Base-by-base conservation (phyloP, 2,113 vertebrate genomes). In the Ciconia stormi region DNA sequence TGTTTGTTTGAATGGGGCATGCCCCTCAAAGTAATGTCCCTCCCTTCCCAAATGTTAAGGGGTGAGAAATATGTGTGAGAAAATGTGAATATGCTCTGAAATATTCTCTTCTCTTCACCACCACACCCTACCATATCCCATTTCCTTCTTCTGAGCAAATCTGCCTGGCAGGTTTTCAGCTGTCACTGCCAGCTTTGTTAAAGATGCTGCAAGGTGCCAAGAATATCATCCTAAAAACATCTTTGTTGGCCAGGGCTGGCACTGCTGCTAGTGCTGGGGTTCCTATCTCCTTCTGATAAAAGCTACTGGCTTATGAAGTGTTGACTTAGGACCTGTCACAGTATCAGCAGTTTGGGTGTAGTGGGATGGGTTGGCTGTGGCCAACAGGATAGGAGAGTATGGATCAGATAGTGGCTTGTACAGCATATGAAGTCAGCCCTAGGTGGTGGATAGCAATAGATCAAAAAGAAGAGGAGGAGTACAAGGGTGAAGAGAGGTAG, bases 71-170 rank as follows among this genome's bases (percentile, higher is more conserved):
- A 72, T 1, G 22, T 66, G 59, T 95, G 78, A 94, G 95, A 96
- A 94, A 89, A 83, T 70, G 16, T 0, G 34, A 94, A 81, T 92
- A 47, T 55, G 42, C 26, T 86, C 76, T 47, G 59, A 89, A 95
- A 86, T 74, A 63, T 27, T 76, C n/a, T 79, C 34, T 79, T 71
- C 22, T 62, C 30, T 62, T 86, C n/a, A 50, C 38, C 22, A 67
- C 92, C 93, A 82, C 50, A 1, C 82, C 90, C 79, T 87, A 90
- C 73, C 27, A 38, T 69, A 49, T 87, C 79, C 47, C 32, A 55
- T 92, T 96, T 96, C 74, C 55, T 72, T 34, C 82, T 94, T 74
- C 66, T 86, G 89, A 55, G 83, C 26, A 93, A 78, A 86, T 82
- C 49, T 70, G 52, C 46, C 66, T 78, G 82, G 88, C 80, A 94